Conservation (phyloP, 2,113 vertebrate genomes). For the Stictonetta naevosa region DNA sequence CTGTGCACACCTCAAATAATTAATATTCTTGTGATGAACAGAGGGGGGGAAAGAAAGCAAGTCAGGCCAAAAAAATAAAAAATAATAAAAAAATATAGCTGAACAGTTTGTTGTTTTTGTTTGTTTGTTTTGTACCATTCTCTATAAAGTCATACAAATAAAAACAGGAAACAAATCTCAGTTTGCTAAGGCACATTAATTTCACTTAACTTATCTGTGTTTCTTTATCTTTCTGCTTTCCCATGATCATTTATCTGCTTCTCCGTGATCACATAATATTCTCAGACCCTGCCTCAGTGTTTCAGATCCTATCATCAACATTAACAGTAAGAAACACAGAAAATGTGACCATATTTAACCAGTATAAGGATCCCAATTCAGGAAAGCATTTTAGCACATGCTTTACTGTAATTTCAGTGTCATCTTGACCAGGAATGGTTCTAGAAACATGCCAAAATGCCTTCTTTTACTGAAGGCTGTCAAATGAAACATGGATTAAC, state of each 20-base stretch:
- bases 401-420: neutral
- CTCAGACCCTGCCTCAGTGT: neutral
- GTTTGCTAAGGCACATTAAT: neutral
- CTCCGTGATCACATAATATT: neutral
- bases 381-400: neutral
- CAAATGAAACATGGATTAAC: neutral
- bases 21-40: neutral
- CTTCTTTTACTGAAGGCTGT: neutral
- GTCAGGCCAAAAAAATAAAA: neutral
- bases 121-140: neutral
- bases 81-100: neutral
- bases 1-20: neutral
- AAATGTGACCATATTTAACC: neutral
- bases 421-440: neutral
- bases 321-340: neutral
- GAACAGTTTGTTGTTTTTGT: neutral
- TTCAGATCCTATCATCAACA: neutral
- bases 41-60: neutral
- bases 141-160: neutral
- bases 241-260: neutral
- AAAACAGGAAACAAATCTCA: neutral
- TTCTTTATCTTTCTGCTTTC: constrained; percentile 2
- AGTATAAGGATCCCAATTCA: neutral
- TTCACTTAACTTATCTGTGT: neutral
- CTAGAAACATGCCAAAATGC: neutral